Evolutionary conservation across 2,113 vertebrate genomes (phyloP).

Genomic region (Polyodon spathula): DNA sequence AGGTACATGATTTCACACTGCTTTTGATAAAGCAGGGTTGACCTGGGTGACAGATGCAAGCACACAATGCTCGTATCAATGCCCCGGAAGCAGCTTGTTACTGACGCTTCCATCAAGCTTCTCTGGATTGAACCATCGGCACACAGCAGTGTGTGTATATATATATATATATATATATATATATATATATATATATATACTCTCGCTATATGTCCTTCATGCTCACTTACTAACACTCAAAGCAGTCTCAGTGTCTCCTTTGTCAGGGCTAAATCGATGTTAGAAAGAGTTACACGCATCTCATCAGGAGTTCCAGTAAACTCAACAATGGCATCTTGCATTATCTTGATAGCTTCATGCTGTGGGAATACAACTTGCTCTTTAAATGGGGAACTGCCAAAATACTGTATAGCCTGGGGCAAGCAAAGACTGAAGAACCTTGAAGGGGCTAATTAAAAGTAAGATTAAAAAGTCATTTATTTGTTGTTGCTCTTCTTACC

Average conservation of each 20-base stretch:
- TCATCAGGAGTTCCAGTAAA: constrained; percentile 53
- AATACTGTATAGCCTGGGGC: not conserved
- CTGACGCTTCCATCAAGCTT: too few species aligned
- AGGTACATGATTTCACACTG: too few species aligned
- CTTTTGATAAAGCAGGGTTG: too few species aligned
- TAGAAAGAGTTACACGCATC: constrained; percentile 48
- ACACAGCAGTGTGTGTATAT: too few species aligned
- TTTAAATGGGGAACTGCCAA: not conserved
- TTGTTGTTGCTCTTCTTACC: constrained; percentile 29
- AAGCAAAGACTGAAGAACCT: not conserved
- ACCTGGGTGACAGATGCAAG: too few species aligned
- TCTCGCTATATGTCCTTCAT: too few species aligned
- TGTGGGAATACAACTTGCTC: constrained; percentile 20
- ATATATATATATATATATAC: too few species aligned
- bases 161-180: too few species aligned
- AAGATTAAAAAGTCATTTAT: not conserved
- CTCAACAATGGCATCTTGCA: constrained; percentile 55
- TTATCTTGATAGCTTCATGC: constrained; percentile 62
- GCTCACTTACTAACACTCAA: constrained; percentile 27
- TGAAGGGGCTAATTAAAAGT: not conserved
- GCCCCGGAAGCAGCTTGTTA: too few species aligned
- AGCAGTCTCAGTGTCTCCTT: constrained; percentile 44
- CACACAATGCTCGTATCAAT: too few species aligned
- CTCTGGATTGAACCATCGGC: too few species aligned
- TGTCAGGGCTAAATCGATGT: constrained; percentile 56